A percentile compares a stretch with the other conserved stretches of the same genome.
phyloP scores from a whole-genome alignment of 2,113 vertebrate genomes.

The Ibidorhyncha struthersii region DNA sequence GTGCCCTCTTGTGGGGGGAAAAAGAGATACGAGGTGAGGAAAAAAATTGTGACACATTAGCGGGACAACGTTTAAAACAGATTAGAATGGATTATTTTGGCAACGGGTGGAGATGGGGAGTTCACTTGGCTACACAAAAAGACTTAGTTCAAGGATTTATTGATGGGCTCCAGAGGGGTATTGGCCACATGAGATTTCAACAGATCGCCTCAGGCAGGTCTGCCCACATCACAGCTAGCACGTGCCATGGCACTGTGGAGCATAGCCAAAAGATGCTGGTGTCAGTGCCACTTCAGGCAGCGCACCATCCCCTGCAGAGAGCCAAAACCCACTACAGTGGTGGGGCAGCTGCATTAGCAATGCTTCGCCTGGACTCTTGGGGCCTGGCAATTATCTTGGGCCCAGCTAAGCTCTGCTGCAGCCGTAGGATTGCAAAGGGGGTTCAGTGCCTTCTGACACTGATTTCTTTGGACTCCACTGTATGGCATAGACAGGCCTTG shows the following conservation, averaged over 20 bases:
- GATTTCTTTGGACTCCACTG: neutral
- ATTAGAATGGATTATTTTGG: neutral
- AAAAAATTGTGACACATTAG: neutral
- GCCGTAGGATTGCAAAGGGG: neutral
- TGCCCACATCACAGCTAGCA: fast-evolving
- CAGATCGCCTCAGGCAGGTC: neutral
- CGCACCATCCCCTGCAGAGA: fast-evolving
- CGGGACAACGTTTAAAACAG: neutral
- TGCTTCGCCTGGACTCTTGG: fast-evolving
- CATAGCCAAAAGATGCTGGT: neutral
- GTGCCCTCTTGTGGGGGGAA: slow-evolving; percentile 75
- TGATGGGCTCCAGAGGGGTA: neutral
- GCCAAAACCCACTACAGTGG: fast-evolving
- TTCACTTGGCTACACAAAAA: neutral
- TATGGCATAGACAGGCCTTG: neutral
- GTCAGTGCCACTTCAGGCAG: fast-evolving
- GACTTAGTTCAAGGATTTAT: neutral
- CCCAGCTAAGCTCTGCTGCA: neutral
- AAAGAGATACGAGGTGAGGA: neutral
- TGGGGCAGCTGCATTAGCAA: neutral
- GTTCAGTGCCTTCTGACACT: neutral
- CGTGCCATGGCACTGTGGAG: neutral
- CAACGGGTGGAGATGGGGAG: neutral
- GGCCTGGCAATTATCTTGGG: neutral
- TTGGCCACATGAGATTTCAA: neutral